Percentiles rank a stretch among this genome's conserved stretches.
These are phyloP conservation scores for Sylvietta virens DNA, from an alignment of 2,113 vertebrate genomes.

Conservation along the genomic window DNA sequence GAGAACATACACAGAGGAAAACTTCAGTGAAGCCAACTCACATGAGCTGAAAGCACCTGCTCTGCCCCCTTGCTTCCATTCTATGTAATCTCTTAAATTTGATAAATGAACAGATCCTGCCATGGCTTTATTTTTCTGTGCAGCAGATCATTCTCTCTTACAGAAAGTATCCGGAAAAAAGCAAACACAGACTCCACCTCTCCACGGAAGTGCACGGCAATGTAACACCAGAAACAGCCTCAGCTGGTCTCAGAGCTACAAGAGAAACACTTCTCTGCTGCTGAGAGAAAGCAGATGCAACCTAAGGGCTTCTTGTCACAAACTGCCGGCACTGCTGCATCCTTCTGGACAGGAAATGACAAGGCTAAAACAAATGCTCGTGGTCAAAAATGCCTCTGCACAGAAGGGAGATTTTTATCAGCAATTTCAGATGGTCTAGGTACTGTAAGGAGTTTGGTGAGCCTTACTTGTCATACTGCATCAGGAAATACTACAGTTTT, in stretches of 20 bases:
- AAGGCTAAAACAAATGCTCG: not conserved
- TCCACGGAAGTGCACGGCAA: slow-evolving; percentile 75
- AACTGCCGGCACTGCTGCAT: not conserved
- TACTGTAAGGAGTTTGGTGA: not conserved
- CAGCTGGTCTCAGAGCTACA: not conserved
- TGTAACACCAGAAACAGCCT: slow-evolving; percentile 63
- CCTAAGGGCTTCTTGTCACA: not conserved
- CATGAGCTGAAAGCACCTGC: not conserved
- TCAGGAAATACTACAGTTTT: not conserved
- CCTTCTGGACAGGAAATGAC: not conserved
- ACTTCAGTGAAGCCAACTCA: not conserved
- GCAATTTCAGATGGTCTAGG: fast-evolving
- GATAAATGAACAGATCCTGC: not conserved
- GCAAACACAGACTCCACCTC: slow-evolving; percentile 74
- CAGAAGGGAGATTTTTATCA: not conserved
- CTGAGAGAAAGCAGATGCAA: not conserved
- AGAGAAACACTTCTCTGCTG: not conserved
- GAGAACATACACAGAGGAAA: not conserved
- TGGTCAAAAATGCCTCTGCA: not conserved
- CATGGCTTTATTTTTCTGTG: not conserved
- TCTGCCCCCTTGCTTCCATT: not conserved
- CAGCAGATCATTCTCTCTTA: not conserved
- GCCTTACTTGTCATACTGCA: not conserved
- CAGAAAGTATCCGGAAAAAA: slow-evolving; percentile 87
- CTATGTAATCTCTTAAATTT: not conserved